Percentiles rank a stretch among this genome's conserved stretches.
These are phyloP conservation scores for Sicus ferrugineus DNA, from an alignment of 2,888 invertebrate genomes.

Conservation along the genomic window DNA sequence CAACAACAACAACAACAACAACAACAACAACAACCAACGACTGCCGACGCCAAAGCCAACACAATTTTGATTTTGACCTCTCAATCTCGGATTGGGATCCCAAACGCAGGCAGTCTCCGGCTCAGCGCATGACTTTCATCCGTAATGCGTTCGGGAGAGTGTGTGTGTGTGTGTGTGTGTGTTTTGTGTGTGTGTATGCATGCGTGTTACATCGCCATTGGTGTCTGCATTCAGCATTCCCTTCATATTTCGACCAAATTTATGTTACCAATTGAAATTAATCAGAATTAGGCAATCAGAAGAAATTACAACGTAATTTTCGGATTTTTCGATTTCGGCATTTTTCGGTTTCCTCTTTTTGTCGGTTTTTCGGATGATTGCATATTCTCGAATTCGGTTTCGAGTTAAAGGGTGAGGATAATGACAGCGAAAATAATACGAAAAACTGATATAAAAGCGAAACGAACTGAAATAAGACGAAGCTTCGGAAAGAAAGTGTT, in stretches of 20 bases:
- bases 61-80: conserved; percentile 58
- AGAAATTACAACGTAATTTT: conserved; percentile 63
- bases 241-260: conserved; percentile 25
- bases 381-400: background rate
- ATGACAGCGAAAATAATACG: no score
- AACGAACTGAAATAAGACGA: no score
- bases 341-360: background rate
- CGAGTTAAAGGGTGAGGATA: no score
- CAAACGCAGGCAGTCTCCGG: background rate
- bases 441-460: no score
- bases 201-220: conserved; percentile 5
- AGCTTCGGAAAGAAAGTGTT: no score
- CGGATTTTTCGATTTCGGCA: conserved; percentile 49
- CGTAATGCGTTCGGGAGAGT: background rate
- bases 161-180: background rate
- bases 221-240: conserved; percentile 28
- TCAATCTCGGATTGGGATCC: conserved; percentile 45
- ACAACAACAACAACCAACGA: conserved; percentile 43
- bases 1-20: conserved; percentile 22
- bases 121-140: background rate
- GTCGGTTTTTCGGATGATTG: background rate
- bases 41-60: conserved; percentile 54
- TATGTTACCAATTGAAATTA: conserved; percentile 57
- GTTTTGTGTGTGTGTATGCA: background rate
- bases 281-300: conserved; percentile 63